phyloP scores from a whole-genome alignment of 2,113 vertebrate genomes.

The Lontra canadensis region DNA sequence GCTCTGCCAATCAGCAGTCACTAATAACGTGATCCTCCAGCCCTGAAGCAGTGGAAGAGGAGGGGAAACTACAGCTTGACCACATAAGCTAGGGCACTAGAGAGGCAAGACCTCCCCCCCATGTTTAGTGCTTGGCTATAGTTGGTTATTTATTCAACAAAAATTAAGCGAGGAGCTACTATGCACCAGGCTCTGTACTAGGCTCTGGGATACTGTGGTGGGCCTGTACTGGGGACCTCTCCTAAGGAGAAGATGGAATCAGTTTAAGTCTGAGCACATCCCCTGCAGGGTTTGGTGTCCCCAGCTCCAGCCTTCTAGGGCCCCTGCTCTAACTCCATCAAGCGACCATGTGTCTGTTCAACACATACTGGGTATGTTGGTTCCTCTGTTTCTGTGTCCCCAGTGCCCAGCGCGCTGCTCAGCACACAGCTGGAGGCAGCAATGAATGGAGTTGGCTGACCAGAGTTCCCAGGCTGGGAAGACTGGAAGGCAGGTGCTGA shows the following conservation, averaged over 20 bases:
- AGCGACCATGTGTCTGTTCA: neutral
- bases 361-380: fast-evolving
- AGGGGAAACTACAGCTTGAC: neutral
- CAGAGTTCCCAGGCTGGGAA: neutral
- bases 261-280: neutral
- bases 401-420: neutral
- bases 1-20: neutral
- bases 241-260: neutral
- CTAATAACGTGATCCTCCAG: neutral
- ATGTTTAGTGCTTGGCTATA: neutral
- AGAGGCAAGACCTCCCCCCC: neutral
- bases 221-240: neutral
- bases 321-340: neutral
- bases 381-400: neutral
- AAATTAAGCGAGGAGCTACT: neutral
- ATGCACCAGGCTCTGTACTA: neutral
- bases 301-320: neutral
- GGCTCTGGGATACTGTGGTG: neutral
- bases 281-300: neutral
- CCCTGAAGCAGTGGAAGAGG: neutral
- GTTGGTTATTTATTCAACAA: neutral
- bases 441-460: neutral
- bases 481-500: neutral
- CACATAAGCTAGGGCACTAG: neutral
- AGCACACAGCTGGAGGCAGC: too few species aligned